Conservation (phyloP, 2,113 vertebrate genomes). For the Corvus moneduloides region DNA sequence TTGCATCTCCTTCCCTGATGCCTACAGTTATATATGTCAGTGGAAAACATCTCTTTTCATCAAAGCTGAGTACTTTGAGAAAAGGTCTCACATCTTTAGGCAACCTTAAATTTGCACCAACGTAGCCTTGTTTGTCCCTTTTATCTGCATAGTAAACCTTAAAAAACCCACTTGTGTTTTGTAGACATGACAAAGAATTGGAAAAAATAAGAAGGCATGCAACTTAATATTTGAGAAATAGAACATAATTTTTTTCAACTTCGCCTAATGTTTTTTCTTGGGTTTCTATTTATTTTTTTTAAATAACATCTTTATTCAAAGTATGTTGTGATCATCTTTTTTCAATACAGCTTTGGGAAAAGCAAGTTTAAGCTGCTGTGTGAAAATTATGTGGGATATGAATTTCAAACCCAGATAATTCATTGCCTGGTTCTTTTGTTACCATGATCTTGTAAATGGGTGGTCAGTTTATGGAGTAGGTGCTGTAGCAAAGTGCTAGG, state of each 20-base stretch:
- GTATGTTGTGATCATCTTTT: neutral
- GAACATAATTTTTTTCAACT: fast-evolving
- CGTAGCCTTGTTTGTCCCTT: neutral
- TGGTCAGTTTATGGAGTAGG: neutral
- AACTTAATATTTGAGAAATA: neutral
- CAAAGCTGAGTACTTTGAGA: neutral
- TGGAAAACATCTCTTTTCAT: neutral
- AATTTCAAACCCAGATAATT: neutral
- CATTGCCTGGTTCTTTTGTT: neutral
- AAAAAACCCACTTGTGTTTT: neutral
- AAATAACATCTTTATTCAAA: neutral
- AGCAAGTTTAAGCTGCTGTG: neutral
- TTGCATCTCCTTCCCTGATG: neutral
- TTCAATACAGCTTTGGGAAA: neutral
- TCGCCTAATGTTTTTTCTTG: neutral
- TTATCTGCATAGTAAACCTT: neutral
- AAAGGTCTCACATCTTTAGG: neutral
- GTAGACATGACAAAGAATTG: neutral
- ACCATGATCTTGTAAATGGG: neutral
- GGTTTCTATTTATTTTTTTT: neutral
- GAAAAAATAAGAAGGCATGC: fast-evolving
- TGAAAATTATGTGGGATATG: neutral
- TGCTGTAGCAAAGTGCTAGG: neutral
- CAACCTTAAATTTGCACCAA: neutral
- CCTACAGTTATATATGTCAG: too few relatives aligned